Evolutionary conservation across 2,113 vertebrate genomes (phyloP), one percentile per base, ranked within the genome.

Genomic region (Sclerurus mexicanus): DNA sequence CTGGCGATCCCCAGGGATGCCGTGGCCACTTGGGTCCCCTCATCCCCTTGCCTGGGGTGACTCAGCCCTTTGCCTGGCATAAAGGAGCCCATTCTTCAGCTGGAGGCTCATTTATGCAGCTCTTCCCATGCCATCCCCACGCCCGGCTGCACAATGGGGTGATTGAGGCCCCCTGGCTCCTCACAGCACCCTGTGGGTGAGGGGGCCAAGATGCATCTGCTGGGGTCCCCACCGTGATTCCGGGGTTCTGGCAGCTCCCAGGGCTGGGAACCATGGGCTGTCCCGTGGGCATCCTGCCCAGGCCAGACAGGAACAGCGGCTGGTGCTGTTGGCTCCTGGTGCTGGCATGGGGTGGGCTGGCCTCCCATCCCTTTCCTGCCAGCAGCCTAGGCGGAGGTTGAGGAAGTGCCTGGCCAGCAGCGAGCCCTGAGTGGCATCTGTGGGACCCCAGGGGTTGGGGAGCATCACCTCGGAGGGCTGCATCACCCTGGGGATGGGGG

Each of bases 141-240:
- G 66, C 71, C 66, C 7, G 20, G 42, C 37, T 4, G 5, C 73
- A 86, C 89, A 92, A 74, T 8, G 27, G 17, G 68, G 47, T 0
- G 12, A 83, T 27, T 77, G 75, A 85, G 6, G 53, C 47, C 25
- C 47, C 6, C 64, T 11, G 8, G 56, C n/a, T 53, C n/a, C 44
- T 30, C 23, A 13, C 83, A 18, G 5, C 12, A 50, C 27, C 59
- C 39, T 33, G 4, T 3, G 50, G 39, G 7, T 12, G 28, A 72
- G 39, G 64, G 52, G 59, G 47, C 22, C 28, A 42, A 40, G 56
- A 14, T 7, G 2, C 3, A 0, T 40, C 15, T 13, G 56, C 16
- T 0, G 2, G 9, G 42, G 23, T 74, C 35, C 39, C 72, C 24
- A 0, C 5, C 2, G 9, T 3, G 4, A 10, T 8, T 46, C 46